Conservation (phyloP, 2,797 vertebrate genomes). For the Acrossocheilus wenchowensis region DNA sequence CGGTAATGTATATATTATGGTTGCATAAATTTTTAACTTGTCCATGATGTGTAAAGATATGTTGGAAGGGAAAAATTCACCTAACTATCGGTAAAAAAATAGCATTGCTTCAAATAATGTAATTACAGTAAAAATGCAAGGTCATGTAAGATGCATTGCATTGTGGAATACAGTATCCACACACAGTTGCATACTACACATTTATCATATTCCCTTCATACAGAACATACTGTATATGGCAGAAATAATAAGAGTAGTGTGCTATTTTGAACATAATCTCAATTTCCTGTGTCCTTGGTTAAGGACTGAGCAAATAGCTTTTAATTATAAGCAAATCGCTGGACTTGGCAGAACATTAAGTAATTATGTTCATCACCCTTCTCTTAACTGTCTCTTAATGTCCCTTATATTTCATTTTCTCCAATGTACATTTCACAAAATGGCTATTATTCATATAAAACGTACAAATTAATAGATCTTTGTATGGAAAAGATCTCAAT, state of each 20-base stretch:
- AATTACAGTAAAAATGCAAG: neutral
- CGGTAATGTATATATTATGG: neutral
- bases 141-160: neutral
- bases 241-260: neutral
- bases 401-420: conserved; percentile 2
- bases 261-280: conserved; percentile 9
- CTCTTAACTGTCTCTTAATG: conserved; percentile 19
- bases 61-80: neutral
- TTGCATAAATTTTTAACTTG: neutral
- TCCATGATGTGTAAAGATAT: neutral
- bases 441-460: neutral
- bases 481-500: neutral
- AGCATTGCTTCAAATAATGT: neutral
- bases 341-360: conserved; percentile 14
- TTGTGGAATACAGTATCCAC: neutral
- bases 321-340: conserved; percentile 23
- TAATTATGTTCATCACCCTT: conserved; percentile 18
- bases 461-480: neutral
- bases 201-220: neutral
- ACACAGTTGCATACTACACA: neutral
- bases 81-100: neutral
- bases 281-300: conserved; percentile 24
- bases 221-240: neutral
- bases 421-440: conserved; percentile 12
- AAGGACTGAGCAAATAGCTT: conserved; percentile 18